A percentile compares a stretch with the other conserved stretches of the same genome.
These are phyloP conservation scores for Mastomys natalensis DNA, from an alignment of 2,113 vertebrate species.

Conservation along the genomic window DNA sequence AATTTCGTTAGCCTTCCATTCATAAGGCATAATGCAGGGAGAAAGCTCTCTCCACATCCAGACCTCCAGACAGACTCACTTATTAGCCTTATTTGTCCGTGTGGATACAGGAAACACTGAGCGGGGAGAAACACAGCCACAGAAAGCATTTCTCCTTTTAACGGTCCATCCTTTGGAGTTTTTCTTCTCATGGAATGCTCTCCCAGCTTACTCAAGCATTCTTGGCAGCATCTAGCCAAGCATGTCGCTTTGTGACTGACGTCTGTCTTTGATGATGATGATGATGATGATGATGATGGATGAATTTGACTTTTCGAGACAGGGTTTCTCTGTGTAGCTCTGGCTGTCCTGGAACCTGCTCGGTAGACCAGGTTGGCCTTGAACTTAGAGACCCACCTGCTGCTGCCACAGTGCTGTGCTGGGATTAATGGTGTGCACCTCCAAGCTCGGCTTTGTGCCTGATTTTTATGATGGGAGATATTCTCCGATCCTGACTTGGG, in stretches of 20 bases:
- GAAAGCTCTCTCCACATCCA: constrained; percentile 66
- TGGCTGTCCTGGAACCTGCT: not conserved
- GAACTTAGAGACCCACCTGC: not conserved
- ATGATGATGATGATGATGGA: too few relatives aligned
- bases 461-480: constrained; percentile 1
- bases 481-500: constrained; percentile 28
- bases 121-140: not conserved
- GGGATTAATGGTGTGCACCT: not conserved
- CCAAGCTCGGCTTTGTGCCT: not conserved
- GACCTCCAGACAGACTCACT: constrained; percentile 70
- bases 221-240: constrained; percentile 27
- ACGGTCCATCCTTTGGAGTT: constrained; percentile 30
- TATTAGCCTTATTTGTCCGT: constrained; percentile 64
- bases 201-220: constrained; percentile 55
- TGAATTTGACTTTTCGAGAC: not conserved
- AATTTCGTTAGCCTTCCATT: constrained; percentile 80
- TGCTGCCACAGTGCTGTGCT: not conserved
- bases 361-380: not conserved
- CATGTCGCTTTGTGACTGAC: not conserved
- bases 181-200: constrained; percentile 52
- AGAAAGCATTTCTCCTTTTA: constrained; percentile 45
- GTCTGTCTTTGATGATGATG: not conserved
- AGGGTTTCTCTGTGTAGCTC: not conserved
- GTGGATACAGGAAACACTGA: constrained; percentile 46
- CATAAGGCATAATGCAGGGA: constrained; percentile 70